Percentiles rank a stretch among this genome's conserved stretches.
These are phyloP conservation scores for Brevimyrus niger DNA, from an alignment of 2,113 vertebrate genomes.

Conservation along the genomic window DNA sequence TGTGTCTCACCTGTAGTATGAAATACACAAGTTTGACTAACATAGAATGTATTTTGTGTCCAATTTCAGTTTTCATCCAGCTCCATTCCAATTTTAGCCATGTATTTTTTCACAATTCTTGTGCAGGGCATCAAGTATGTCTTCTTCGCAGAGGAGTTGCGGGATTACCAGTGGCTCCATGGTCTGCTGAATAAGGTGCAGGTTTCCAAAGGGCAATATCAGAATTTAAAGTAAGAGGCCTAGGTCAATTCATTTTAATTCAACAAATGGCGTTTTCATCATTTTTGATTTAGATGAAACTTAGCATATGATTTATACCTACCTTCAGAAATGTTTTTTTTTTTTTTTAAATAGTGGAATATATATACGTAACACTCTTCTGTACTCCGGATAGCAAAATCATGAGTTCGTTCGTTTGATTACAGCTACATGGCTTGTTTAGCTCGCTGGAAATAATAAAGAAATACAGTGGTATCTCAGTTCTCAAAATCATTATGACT, in stretches of 20 bases:
- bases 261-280: too few species aligned
- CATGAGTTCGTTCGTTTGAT: not conserved
- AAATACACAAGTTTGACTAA: not conserved
- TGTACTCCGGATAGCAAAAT: not conserved
- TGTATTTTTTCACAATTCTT: not conserved
- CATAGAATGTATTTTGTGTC: not conserved
- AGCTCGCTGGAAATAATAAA: not conserved
- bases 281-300: too few species aligned
- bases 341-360: not conserved
- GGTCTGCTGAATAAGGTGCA: constrained; percentile 43
- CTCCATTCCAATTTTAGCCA: not conserved
- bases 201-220: constrained; percentile 4
- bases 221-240: constrained; percentile 28
- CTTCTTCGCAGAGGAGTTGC: constrained; percentile 55
- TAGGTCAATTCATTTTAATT: too few species aligned
- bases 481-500: too few species aligned
- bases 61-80: not conserved
- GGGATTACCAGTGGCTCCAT: constrained; percentile 53
- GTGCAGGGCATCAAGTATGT: constrained; percentile 58
- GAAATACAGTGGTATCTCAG: too few species aligned
- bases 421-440: not conserved
- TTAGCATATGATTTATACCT: too few species aligned
- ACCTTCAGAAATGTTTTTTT: too few species aligned
- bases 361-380: not conserved
- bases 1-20: not conserved